These are phyloP conservation scores for Laticauda laticaudata DNA, from an alignment of 2,113 vertebrate species.

Conservation along the genomic window DNA sequence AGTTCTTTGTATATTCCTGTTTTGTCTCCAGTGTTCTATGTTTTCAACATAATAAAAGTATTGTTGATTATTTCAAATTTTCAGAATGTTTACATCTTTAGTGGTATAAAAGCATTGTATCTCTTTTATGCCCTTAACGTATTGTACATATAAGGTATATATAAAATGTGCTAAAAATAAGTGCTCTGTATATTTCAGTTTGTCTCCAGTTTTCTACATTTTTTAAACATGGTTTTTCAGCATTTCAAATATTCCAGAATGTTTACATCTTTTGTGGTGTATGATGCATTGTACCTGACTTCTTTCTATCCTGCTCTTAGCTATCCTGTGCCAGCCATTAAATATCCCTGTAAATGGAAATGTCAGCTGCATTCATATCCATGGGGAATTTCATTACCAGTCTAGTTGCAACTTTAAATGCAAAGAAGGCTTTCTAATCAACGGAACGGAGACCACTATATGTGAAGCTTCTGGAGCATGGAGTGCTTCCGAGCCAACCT, in stretches of 20 bases:
- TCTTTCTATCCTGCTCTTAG: not conserved
- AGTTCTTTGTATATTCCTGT: not conserved
- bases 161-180: not conserved
- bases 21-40: not conserved
- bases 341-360: constrained; percentile 42
- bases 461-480: constrained; percentile 71
- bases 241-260: not conserved
- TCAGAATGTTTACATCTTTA: not conserved
- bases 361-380: constrained; percentile 40
- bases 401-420: constrained; percentile 61
- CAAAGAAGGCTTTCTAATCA: constrained; percentile 60
- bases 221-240: not conserved
- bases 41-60: not conserved
- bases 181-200: not conserved
- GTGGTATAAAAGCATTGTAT: not conserved
- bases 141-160: not conserved
- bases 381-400: constrained; percentile 40
- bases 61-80: not conserved
- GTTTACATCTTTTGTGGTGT: not conserved
- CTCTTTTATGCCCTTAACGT: not conserved
- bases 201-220: not conserved
- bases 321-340: constrained; percentile 4
- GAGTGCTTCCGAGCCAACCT: constrained; percentile 66
- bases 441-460: not conserved
- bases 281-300: not conserved